Percentiles rank a stretch among this genome's conserved stretches.
Conservation (phyloP, 2,888 invertebrate species). For the Ametastegia equiseti region DNA sequence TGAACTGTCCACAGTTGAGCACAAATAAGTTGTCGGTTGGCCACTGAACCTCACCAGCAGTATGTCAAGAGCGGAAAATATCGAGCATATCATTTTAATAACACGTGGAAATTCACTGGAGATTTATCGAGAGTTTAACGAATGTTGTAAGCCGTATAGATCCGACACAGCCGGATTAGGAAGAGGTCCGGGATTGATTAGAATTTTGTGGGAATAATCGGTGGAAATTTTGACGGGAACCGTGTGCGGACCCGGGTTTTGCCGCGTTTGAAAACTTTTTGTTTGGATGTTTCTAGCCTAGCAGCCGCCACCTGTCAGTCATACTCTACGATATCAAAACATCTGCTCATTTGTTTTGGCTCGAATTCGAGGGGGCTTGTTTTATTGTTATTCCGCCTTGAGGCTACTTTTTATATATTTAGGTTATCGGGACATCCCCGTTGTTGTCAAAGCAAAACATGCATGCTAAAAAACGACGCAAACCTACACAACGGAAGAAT, state of each 20-base stretch:
- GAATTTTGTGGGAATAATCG: neutral
- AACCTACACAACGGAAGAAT: neutral
- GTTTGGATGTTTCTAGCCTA: slow-evolving; percentile 36
- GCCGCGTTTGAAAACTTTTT: slow-evolving; percentile 43
- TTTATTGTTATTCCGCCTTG: neutral
- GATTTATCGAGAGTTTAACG: neutral
- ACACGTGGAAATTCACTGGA: slow-evolving; percentile 26
- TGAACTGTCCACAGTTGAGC: slow-evolving; percentile 14
- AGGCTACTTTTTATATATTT: neutral
- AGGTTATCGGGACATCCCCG: neutral
- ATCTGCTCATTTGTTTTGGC: slow-evolving; percentile 20
- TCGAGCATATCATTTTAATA: slow-evolving; percentile 26
- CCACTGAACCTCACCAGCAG: slow-evolving; percentile 19
- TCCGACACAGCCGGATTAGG: neutral
- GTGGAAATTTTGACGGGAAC: slow-evolving; percentile 21
- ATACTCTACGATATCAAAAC: neutral
- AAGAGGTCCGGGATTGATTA: neutral
- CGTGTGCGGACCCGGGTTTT: slow-evolving; percentile 14
- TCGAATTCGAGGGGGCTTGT: neutral
- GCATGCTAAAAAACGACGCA: neutral
- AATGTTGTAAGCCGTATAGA: neutral
- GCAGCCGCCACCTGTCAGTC: slow-evolving; percentile 38
- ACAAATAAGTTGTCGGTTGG: slow-evolving; percentile 31
- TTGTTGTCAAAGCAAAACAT: slow-evolving; percentile 13
- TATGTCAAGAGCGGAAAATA: slow-evolving; percentile 19